phyloP scores from a whole-genome alignment of 30 jellyfish, hydroid and myxozoan genomes.

The Aurelia sp. region DNA sequence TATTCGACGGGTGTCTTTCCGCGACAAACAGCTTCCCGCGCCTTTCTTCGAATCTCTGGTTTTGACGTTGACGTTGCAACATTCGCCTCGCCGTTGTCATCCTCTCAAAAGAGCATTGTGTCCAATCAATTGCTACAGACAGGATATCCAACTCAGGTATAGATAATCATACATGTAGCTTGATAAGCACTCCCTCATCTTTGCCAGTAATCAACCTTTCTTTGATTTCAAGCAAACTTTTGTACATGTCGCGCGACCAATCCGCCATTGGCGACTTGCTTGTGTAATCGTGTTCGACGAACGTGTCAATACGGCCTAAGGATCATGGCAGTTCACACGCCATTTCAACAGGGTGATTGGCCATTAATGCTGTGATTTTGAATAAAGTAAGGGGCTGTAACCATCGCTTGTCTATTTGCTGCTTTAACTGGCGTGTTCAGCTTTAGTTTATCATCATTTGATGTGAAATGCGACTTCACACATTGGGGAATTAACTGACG shows the following conservation, averaged over 20 bases:
- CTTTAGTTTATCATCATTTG: no score
- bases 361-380: neutral
- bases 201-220: neutral
- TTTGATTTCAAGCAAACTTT: neutral
- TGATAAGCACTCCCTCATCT: neutral
- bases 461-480: no score
- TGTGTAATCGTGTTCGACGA: conserved; percentile 41
- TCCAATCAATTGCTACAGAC: conserved; percentile 15
- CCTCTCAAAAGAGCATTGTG: conserved; percentile 54
- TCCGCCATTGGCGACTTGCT: conserved; percentile 55
- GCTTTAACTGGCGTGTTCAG: no score
- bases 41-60: neutral
- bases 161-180: neutral
- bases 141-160: conserved; percentile 47
- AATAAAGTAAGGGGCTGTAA: neutral
- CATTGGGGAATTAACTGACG: neutral
- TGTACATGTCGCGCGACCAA: conserved; percentile 20
- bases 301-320: conserved; percentile 26
- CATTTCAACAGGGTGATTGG: neutral
- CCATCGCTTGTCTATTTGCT: no score
- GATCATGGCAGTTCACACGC: conserved; percentile 17
- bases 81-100: conserved; percentile 45
- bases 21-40: no score
- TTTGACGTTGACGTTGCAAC: conserved; percentile 49
- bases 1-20: conserved; percentile 38